Evolutionary conservation across 1,140 invertebrate genomes (phyloP).

Genomic region (Anoplolepis gracilipes): DNA sequence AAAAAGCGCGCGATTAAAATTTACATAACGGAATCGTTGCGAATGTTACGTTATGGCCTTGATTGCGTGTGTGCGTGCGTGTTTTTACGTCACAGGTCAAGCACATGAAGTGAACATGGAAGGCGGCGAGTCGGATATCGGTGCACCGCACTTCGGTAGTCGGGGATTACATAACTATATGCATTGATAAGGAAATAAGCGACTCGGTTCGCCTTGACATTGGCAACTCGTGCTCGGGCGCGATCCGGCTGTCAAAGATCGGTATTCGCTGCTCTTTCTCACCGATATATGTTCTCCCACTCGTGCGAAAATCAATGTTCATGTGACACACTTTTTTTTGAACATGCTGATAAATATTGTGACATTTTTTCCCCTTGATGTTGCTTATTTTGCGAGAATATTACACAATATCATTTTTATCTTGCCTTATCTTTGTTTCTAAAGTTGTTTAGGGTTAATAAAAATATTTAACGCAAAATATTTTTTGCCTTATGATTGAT

Average conservation of each 20-base stretch:
- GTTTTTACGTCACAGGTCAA: conserved; percentile 72
- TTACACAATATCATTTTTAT: background rate
- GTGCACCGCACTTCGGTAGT: conserved; percentile 60
- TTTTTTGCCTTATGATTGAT: background rate
- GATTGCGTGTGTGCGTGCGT: conserved; percentile 32
- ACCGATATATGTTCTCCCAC: too few relatives aligned
- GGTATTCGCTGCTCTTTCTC: too few relatives aligned
- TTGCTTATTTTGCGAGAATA: background rate
- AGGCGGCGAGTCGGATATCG: conserved; percentile 71
- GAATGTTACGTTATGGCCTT: conserved; percentile 62
- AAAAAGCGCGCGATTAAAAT: conserved; percentile 34
- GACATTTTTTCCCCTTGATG: background rate
- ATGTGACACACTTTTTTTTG: background rate
- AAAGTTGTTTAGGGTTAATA: background rate
- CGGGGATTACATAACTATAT: conserved; percentile 57
- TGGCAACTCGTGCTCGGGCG: conserved; percentile 52
- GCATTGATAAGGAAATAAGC: conserved; percentile 74
- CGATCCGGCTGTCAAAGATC: conserved; percentile 48
- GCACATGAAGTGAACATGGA: conserved; percentile 73
- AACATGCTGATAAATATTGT: background rate
- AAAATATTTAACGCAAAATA: background rate
- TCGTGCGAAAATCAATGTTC: background rate
- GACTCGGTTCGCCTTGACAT: conserved; percentile 73
- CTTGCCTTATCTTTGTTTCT: background rate
- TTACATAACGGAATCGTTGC: conserved; percentile 56